A percentile compares a stretch with the other conserved stretches of the same genome.
Conservation (phyloP, 2,113 vertebrate genomes). For the Zosterops hypoxanthus region DNA sequence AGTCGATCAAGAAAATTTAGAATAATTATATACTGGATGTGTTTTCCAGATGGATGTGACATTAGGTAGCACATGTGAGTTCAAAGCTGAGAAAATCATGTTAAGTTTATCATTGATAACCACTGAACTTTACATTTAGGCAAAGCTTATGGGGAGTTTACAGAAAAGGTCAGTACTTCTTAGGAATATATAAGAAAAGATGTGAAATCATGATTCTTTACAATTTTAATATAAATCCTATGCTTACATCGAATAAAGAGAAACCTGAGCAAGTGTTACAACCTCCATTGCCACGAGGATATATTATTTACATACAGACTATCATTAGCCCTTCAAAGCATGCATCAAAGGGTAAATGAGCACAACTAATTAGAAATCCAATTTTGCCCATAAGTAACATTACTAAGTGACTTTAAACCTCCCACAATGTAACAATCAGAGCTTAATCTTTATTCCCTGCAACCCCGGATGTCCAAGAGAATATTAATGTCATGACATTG, state of each 20-base stretch:
- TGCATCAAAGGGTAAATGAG: slow-evolving; percentile 38
- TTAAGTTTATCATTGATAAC: not conserved
- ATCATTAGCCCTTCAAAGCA: slow-evolving; percentile 51
- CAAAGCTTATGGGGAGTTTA: not conserved
- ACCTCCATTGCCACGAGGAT: not conserved
- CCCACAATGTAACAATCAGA: not conserved
- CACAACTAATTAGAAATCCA: slow-evolving; percentile 58
- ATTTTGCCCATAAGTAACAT: slow-evolving; percentile 57
- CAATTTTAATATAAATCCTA: not conserved
- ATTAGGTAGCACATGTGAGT: not conserved
- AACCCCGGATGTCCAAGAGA: not conserved
- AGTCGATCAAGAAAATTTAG: not conserved
- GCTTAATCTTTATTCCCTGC: slow-evolving; percentile 37
- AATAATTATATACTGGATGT: not conserved
- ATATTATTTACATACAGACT: not conserved
- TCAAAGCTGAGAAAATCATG: not conserved
- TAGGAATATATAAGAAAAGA: not conserved
- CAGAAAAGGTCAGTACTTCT: not conserved
- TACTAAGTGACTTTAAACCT: slow-evolving; percentile 42
- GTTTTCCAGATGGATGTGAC: not conserved
- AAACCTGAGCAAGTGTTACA: not conserved
- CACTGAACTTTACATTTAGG: not conserved
- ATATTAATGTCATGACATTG: slow-evolving; percentile 41
- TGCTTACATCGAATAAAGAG: not conserved
- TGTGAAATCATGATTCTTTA: not conserved